Base-by-base conservation (phyloP, 2,113 vertebrate species). In the Setophaga petechia region DNA sequence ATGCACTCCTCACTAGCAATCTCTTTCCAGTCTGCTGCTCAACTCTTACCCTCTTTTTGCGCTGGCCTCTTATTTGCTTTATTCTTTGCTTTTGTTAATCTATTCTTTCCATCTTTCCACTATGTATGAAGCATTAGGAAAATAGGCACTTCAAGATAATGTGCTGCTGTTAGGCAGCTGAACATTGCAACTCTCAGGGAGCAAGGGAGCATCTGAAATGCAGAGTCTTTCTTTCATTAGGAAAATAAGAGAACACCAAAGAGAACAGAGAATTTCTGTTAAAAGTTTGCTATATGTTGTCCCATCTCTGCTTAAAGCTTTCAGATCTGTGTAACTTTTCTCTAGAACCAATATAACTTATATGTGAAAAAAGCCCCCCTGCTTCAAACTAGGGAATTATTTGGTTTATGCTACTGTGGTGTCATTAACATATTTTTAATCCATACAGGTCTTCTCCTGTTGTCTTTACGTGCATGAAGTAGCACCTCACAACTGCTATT, bases 301-400 rank as follows among this genome's bases (percentile, higher is more conserved):
- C 16, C 33, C 55, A 51, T 30, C 17, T 75, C 51, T 8, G 4
- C 72, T 84, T 75, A 76, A 78, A 93, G 73, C 30, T 84, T 72
- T 87, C 57, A 49, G 41, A 66, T 84, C 62, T 69, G 10, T 84
- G 5, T 17, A 92, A 74, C 28, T 77, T 92, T 75, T 59, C 52
- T 83, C 20, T 73, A 76, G 25, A 79, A 62, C 41, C 20, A 58
- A 17, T 31, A 35, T 0, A 5, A 86, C 10, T n/a, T 58, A 23
- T 1, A 44, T 19, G 18, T 52, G n/a, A 41, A 47, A 89, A 30
- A 54, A 0, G 0, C 10, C 15, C 0, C 12, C 33, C 47, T 57
- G 30, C 59, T 83, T 88, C 54, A 74, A 33, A 75, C 31, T 24
- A n/a, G 37, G 18, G 43, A 55, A 81, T 80, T 57, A 59, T 54